phyloP scores from a whole-genome alignment of 2,113 vertebrate species.

The Perca fluviatilis region DNA sequence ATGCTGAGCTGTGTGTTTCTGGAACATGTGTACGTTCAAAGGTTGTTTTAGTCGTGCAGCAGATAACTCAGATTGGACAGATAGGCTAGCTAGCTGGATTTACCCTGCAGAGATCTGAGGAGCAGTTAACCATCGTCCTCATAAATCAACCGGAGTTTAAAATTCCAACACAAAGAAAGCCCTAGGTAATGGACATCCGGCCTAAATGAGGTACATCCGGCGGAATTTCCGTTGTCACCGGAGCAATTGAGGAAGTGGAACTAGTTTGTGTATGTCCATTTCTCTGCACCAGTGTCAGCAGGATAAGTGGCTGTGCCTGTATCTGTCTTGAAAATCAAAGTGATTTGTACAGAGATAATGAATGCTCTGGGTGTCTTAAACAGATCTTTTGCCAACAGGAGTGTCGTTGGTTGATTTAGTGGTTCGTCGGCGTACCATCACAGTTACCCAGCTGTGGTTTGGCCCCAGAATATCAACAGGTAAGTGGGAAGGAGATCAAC shows the following conservation, averaged over 20 bases:
- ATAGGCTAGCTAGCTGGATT: too few species aligned
- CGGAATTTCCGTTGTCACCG: too few species aligned
- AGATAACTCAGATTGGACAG: too few species aligned
- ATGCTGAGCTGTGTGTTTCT: background rate
- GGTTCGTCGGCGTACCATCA: slow-evolving; percentile 49
- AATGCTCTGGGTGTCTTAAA: slow-evolving; percentile 22
- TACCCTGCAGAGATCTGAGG: too few species aligned
- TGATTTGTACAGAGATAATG: slow-evolving; percentile 39
- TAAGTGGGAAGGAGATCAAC: slow-evolving; percentile 67
- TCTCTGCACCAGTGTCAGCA: slow-evolving; percentile 12
- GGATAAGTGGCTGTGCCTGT: slow-evolving; percentile 9
- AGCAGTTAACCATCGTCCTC: too few species aligned
- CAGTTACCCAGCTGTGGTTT: slow-evolving; percentile 63
- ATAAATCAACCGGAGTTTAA: too few species aligned
- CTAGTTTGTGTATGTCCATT: background rate
- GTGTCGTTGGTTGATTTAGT: slow-evolving; percentile 59
- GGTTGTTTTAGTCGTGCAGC: too few species aligned
- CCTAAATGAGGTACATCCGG: too few species aligned
- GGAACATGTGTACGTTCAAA: too few species aligned
- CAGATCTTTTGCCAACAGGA: slow-evolving; percentile 26
- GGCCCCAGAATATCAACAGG: slow-evolving; percentile 59
- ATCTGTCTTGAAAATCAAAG: slow-evolving; percentile 20
- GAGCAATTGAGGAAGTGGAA: too few species aligned
- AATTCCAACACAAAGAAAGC: too few species aligned
- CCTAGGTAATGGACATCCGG: too few species aligned